Evolutionary conservation across 2,113 vertebrate genomes (phyloP).

Genomic region (Microtus ochrogaster): DNA sequence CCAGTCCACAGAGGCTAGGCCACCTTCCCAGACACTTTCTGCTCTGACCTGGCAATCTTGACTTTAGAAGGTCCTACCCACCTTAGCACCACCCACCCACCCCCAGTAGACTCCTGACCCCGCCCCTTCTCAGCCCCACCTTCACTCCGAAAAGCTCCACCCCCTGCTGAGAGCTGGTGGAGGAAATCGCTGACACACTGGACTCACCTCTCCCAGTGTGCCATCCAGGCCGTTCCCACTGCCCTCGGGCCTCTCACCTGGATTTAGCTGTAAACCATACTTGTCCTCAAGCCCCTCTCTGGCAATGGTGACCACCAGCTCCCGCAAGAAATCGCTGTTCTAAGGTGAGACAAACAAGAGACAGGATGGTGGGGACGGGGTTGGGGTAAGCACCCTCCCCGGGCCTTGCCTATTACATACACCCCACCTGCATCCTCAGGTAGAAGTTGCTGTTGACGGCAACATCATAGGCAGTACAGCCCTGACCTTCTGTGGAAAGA

Average conservation of each 20-base stretch:
- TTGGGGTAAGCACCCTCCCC: not conserved
- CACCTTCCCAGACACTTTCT: not conserved
- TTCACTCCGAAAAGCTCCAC: not conserved
- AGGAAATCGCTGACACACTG: not conserved
- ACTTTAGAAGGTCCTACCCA: not conserved
- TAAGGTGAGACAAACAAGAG: not conserved
- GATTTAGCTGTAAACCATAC: conserved; percentile 88
- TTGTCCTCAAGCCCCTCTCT: conserved; percentile 94
- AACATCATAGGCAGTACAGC: conserved; percentile 92
- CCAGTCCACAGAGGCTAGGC: rapidly evolving
- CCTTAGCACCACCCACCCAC: not conserved
- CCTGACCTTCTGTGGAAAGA: conserved; percentile 86
- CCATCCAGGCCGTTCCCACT: rapidly evolving
- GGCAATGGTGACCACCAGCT: conserved; percentile 92
- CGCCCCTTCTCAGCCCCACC: not conserved
- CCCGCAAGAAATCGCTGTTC: conserved; percentile 89
- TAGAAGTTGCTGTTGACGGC: conserved; percentile 92
- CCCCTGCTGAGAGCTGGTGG: not conserved
- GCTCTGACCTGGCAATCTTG: not conserved
- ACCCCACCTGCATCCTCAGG: conserved; percentile 89
- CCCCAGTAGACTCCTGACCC: not conserved
- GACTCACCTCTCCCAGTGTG: too few species aligned
- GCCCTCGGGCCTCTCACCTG: conserved; percentile 81
- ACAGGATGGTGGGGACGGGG: too few species aligned
- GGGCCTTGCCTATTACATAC: not conserved